A percentile compares a stretch with the other conserved stretches of the same genome.
These are phyloP conservation scores for Coelopa pilipes DNA, from an alignment of 2,888 invertebrate genomes.

Conservation along the genomic window DNA sequence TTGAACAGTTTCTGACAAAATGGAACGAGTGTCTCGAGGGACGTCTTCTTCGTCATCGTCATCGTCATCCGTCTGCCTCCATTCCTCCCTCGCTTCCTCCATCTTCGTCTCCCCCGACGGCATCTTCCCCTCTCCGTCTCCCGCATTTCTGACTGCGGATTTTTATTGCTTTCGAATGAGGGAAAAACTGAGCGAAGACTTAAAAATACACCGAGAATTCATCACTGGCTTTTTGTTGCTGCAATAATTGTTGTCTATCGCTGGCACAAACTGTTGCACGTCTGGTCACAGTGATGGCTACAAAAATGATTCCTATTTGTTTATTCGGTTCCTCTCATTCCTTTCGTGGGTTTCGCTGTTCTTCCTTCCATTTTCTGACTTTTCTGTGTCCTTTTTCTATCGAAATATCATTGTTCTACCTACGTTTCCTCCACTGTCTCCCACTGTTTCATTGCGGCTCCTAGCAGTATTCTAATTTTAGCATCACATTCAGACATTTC, in stretches of 20 bases:
- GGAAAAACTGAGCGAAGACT: not conserved
- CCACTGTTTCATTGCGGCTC: no score
- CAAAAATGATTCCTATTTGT: not conserved
- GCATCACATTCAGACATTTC: not conserved
- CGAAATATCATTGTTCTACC: no score
- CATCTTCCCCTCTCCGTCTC: no score
- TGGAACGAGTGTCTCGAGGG: conserved; percentile 23
- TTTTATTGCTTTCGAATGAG: conserved; percentile 12
- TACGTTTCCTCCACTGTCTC: no score
- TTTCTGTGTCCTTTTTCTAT: no score
- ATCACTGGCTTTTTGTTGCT: not conserved
- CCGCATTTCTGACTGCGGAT: not conserved
- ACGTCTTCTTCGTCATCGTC: not conserved
- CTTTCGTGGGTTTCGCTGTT: no score
- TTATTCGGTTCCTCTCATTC: no score
- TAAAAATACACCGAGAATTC: not conserved
- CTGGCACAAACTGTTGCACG: conserved; percentile 7
- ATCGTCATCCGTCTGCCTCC: not conserved
- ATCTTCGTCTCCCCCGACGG: no score
- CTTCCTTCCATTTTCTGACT: no score
- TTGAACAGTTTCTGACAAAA: conserved; percentile 35
- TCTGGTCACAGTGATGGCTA: not conserved
- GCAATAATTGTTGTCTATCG: not conserved
- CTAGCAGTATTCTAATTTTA: not conserved
- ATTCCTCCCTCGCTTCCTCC: no score